These are phyloP conservation scores for Camponotus vicinus DNA, from an alignment of 1,140 invertebrate genomes.

Conservation along the genomic window DNA sequence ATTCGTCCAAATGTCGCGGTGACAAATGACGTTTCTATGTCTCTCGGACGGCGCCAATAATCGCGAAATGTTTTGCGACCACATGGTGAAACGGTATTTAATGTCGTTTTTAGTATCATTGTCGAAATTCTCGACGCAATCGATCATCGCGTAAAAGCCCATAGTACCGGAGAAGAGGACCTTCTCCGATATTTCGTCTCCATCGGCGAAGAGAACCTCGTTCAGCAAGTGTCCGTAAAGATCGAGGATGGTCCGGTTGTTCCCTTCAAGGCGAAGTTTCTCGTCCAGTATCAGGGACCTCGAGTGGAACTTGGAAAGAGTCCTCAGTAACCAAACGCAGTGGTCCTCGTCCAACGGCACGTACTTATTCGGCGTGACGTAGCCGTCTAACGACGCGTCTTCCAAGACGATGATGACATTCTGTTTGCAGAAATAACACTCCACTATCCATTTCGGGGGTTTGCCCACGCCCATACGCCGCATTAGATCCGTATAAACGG, in stretches of 20 bases:
- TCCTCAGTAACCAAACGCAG: slow-evolving; percentile 83
- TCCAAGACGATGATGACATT: slow-evolving; percentile 85
- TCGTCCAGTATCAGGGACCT: slow-evolving; percentile 87
- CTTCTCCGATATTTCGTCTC: background rate
- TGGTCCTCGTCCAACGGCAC: slow-evolving; percentile 86
- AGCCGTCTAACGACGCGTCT: slow-evolving; percentile 85
- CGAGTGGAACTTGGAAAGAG: slow-evolving; percentile 87
- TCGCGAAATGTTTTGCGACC: slow-evolving; percentile 49
- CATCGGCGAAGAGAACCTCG: slow-evolving; percentile 69
- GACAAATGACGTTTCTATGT: slow-evolving; percentile 86
- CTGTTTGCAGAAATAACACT: slow-evolving; percentile 84
- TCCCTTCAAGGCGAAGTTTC: slow-evolving; percentile 65
- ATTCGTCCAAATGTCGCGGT: slow-evolving; percentile 88
- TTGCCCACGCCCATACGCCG: slow-evolving; percentile 77
- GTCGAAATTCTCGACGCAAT: slow-evolving; percentile 49
- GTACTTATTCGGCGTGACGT: slow-evolving; percentile 84
- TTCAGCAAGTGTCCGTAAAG: slow-evolving; percentile 84
- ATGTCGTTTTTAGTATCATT: background rate
- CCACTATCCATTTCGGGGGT: slow-evolving; percentile 79
- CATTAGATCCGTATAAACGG: slow-evolving; percentile 84
- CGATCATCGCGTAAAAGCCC: slow-evolving; percentile 41
- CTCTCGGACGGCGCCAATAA: slow-evolving; percentile 83
- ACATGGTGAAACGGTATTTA: slow-evolving; percentile 49
- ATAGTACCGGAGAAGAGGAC: background rate
- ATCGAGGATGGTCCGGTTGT: slow-evolving; percentile 79